These are phyloP conservation scores for Ochotona curzoniae DNA, from an alignment of 2,113 vertebrate genomes.

Conservation along the genomic window DNA sequence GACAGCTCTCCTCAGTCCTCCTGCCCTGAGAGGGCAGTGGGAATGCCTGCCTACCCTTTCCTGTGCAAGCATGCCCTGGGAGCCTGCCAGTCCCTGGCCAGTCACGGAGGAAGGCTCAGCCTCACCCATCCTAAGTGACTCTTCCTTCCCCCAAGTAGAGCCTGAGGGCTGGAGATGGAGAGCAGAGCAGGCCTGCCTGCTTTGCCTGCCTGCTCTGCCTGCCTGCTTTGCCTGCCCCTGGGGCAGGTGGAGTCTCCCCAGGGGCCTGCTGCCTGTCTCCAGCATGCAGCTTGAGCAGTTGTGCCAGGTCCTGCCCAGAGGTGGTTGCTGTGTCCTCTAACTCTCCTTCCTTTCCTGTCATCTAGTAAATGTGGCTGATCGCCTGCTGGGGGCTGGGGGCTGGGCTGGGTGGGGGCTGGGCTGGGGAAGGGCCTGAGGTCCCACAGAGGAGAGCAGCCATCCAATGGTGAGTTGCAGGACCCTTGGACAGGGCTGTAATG, in stretches of 20 bases:
- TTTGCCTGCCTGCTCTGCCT: background rate
- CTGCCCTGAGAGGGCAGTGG: too few species aligned
- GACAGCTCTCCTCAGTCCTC: too few species aligned
- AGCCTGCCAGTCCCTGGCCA: too few species aligned
- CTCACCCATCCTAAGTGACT: too few species aligned
- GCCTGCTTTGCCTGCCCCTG: too few species aligned
- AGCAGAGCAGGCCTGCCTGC: background rate
- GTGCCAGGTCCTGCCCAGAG: background rate
- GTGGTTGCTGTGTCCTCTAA: background rate
- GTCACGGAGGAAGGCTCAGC: too few species aligned
- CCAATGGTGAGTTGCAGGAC: background rate
- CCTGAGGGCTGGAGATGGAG: too few species aligned
- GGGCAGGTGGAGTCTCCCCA: background rate
- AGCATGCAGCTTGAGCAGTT: background rate
- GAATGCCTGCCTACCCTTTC: too few species aligned
- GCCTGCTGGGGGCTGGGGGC: background rate
- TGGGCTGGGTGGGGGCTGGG: background rate
- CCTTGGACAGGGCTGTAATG: background rate
- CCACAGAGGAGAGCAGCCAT: background rate
- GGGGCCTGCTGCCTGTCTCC: background rate
- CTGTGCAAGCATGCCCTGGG: too few species aligned
- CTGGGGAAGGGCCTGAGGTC: background rate
- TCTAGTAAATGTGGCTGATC: background rate
- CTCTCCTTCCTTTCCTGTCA: background rate
- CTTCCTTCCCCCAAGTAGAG: too few species aligned